phyloP scores from a whole-genome alignment of 2,113 vertebrate species.

The Toxotes chatareus region DNA sequence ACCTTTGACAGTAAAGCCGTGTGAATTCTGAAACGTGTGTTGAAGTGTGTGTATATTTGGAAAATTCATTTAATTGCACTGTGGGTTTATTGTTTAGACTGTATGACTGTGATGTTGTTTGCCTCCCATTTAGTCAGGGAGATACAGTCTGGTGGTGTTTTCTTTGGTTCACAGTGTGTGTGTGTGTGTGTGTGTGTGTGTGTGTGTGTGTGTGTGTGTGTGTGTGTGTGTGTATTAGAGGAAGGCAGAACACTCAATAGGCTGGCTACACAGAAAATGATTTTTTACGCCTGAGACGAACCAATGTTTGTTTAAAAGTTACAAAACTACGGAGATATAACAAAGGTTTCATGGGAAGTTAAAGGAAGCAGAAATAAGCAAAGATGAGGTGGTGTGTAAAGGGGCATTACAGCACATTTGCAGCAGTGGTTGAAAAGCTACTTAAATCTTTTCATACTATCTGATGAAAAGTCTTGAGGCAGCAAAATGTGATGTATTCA shows the following conservation, averaged over 20 bases:
- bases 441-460: not conserved
- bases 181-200: too few species aligned
- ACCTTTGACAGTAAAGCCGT: conserved; percentile 60
- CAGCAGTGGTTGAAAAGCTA: not conserved
- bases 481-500: not conserved
- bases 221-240: not conserved
- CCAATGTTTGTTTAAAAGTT: conserved; percentile 19
- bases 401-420: not conserved
- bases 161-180: conserved; percentile 26
- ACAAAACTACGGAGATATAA: conserved; percentile 10
- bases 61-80: conserved; percentile 56
- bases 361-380: not conserved
- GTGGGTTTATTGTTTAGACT: conserved; percentile 61
- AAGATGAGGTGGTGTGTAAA: not conserved
- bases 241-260: not conserved
- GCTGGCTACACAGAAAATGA: not conserved
- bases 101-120: conserved; percentile 39
- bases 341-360: conserved; percentile 17
- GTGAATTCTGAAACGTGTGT: conserved; percentile 37
- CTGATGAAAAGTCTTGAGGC: not conserved
- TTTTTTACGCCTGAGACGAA: conserved; percentile 25
- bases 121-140: conserved; percentile 35
- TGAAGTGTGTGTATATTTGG: conserved; percentile 36
- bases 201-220: too few species aligned
- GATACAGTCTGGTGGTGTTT: conserved; percentile 33